Percentiles rank a stretch among this genome's conserved stretches.
Conservation (phyloP, 2,797 vertebrate species). For the Pteropus rufus region DNA sequence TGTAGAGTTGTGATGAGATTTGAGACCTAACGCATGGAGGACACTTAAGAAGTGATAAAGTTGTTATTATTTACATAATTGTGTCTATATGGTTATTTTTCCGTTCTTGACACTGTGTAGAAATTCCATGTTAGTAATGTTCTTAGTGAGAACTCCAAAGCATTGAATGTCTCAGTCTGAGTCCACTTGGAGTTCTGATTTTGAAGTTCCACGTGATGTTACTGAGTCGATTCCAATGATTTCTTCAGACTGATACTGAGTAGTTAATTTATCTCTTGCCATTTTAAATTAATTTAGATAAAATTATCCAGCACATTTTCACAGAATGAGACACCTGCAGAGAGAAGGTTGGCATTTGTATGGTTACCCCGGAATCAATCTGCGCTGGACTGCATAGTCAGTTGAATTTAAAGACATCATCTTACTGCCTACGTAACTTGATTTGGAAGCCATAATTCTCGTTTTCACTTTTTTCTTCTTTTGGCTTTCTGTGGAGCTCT, state of each 20-base stretch:
- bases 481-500: not conserved
- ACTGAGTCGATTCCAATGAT: not conserved
- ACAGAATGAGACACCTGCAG: not conserved
- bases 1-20: not conserved
- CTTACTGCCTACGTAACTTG: not conserved
- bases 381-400: not conserved
- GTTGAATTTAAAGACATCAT: not conserved
- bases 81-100: not conserved
- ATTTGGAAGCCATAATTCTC: not conserved
- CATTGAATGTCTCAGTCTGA: not conserved
- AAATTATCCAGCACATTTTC: not conserved
- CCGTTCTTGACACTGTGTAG: not conserved
- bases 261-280: slow-evolving; percentile 6
- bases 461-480: not conserved
- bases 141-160: not conserved
- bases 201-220: not conserved
- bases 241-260: not conserved
- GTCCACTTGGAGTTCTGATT: not conserved
- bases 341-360: not conserved
- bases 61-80: not conserved
- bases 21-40: not conserved
- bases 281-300: not conserved
- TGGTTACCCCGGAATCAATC: not conserved
- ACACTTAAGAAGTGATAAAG: not conserved
- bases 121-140: not conserved